These are phyloP conservation scores for Anas platyrhynchos DNA, from an alignment of 2,113 vertebrate species.

Conservation along the genomic window DNA sequence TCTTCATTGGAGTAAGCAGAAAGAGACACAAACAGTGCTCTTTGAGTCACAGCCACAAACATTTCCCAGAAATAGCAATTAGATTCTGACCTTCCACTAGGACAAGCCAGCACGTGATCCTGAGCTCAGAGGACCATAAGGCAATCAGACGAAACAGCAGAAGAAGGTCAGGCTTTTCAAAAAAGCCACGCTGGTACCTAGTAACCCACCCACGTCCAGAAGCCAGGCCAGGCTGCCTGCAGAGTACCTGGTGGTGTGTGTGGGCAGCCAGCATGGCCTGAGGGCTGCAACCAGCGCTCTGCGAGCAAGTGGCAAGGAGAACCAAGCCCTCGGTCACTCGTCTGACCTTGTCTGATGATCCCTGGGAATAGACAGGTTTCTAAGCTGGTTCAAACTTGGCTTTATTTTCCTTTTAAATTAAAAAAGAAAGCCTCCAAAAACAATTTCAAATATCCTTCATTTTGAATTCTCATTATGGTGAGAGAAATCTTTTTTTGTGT, in stretches of 20 bases:
- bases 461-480: neutral
- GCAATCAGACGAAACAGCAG: neutral
- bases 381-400: neutral
- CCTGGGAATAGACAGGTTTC: neutral
- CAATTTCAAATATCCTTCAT: neutral
- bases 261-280: neutral
- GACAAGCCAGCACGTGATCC: neutral
- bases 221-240: accelerated
- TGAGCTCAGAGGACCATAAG: neutral
- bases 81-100: neutral
- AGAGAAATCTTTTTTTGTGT: neutral
- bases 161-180: neutral
- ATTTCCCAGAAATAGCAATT: conserved; percentile 5
- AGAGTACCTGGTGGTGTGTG: accelerated
- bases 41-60: neutral
- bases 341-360: neutral
- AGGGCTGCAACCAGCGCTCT: accelerated
- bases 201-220: no score
- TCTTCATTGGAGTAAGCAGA: neutral
- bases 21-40: neutral
- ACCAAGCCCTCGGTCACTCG: neutral
- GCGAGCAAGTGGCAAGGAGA: neutral
- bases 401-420: neutral
- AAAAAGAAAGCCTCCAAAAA: neutral
- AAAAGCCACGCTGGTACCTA: neutral